Percentiles rank a stretch among this genome's conserved stretches.
These are phyloP conservation scores for Mugil cephalus DNA, from an alignment of 2,113 vertebrate species.

Conservation along the genomic window DNA sequence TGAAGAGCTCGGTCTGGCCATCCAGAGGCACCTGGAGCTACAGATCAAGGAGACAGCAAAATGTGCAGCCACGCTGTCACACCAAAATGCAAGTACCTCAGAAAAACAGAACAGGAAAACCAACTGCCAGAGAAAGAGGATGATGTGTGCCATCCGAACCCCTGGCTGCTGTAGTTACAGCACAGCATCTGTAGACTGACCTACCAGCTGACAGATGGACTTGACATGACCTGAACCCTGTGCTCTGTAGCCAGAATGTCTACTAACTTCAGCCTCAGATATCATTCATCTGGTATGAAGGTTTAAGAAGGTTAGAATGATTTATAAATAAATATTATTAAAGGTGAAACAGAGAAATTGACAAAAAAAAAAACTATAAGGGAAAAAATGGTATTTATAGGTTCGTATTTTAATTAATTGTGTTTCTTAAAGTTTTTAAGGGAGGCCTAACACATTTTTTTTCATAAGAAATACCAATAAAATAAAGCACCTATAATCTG, in stretches of 20 bases:
- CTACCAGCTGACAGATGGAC: neutral
- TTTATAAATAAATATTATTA: no score
- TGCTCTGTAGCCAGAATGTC: conserved; percentile 8
- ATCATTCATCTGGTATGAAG: neutral
- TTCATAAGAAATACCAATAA: no score
- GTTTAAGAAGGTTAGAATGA: neutral
- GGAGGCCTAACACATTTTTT: no score
- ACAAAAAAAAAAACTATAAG: no score
- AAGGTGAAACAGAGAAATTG: no score
- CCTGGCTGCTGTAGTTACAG: conserved; percentile 71
- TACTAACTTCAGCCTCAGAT: conserved; percentile 34
- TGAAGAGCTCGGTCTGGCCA: conserved; percentile 92
- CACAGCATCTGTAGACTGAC: conserved; percentile 75
- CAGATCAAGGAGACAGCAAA: conserved; percentile 91
- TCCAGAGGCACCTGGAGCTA: conserved; percentile 95
- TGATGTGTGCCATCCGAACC: conserved; percentile 64
- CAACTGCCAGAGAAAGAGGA: conserved; percentile 50
- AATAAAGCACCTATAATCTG: no score
- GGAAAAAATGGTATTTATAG: no score
- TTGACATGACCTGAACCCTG: conserved; percentile 41
- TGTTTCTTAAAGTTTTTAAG: no score
- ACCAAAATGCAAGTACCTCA: conserved; percentile 65
- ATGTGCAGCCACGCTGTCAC: conserved; percentile 65
- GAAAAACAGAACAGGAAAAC: conserved; percentile 39
- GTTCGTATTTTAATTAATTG: no score